Evolutionary conservation across 2,888 invertebrate species (phyloP), one percentile per base, ranked within the genome.

Genomic region (Euproctis similis): DNA sequence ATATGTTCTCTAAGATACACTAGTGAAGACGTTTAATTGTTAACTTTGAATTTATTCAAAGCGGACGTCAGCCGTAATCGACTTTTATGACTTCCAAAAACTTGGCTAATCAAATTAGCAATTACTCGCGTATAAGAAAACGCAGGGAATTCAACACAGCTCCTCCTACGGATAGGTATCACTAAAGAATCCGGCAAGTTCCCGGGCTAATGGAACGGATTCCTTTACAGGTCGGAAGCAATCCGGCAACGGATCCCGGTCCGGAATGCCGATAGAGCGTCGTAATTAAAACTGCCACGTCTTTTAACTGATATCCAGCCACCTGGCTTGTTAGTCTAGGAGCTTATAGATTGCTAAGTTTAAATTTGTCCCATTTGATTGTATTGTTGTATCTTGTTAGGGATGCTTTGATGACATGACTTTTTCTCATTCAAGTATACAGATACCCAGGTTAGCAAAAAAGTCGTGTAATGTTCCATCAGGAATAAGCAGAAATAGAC

Each of bases 251-350:
- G 47, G 53, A 44, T 47, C 45, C 46, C 48, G 55, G 28, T n/a
- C 45, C 46, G 74, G 74, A 72, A 74, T 74, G 68, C 55, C 71
- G 68, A 72, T 72, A 62, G 57, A 54, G 59, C 52, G 56, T 53
- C 64, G 72, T 73, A 74, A 75, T 75, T 75, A 75, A 75, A 74
- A 70, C 67, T 70, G 70, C 65, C 70, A 59, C 59, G 66, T 59
- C 67, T 67, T 69, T 66, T 69, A 68, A 64, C 60, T 61, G 63
- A 68, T 68, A 61, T 51, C 56, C 57, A 50, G 48, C 48, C 58
- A 65, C 69, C 69, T 69, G 69, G 39, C 41, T 34, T 42, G 31
- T 31, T 59, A 54, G 60, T 12, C 38, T 22, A 21, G 41, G 69
- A 64, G 62, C 17, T n/a, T n/a, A n/a, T n/a, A n/a, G n/a, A n/a